Evolutionary conservation across 2,888 invertebrate genomes (phyloP).

Genomic region (Ornithoptera priamus): DNA sequence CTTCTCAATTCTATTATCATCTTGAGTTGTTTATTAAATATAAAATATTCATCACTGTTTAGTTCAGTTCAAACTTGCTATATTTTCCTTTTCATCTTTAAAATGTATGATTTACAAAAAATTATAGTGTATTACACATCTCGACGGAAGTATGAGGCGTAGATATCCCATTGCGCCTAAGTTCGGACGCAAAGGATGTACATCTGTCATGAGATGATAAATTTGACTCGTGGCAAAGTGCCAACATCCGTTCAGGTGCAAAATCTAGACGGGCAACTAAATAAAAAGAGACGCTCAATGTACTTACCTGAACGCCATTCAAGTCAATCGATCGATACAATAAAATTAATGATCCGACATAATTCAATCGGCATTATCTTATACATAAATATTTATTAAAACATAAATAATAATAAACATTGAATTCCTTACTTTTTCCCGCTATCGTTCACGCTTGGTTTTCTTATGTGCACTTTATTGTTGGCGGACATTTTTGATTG

Average conservation of each 20-base stretch:
- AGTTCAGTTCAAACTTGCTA: no score
- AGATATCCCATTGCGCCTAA: slow-evolving; percentile 1
- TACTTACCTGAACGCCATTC: slow-evolving; percentile 53
- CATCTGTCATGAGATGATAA: slow-evolving; percentile 61
- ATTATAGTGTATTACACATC: no score
- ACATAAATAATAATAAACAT: slow-evolving; percentile 35
- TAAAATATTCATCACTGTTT: no score
- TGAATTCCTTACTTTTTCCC: slow-evolving; percentile 33
- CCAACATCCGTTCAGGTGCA: slow-evolving; percentile 58
- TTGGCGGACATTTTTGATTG: slow-evolving; percentile 18
- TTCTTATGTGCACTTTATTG: slow-evolving; percentile 23
- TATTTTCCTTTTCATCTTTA: no score
- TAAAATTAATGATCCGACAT: slow-evolving; percentile 62
- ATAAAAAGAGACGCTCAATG: slow-evolving; percentile 44
- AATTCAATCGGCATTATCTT: slow-evolving; percentile 50
- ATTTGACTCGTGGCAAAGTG: slow-evolving; percentile 52
- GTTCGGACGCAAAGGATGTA: slow-evolving; percentile 19
- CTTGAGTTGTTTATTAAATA: no score
- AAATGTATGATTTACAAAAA: no score
- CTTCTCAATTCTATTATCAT: no score
- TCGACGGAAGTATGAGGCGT: background rate
- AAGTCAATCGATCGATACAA: slow-evolving; percentile 63
- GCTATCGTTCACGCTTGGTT: slow-evolving; percentile 25
- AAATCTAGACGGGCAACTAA: slow-evolving; percentile 41
- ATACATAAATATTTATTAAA: slow-evolving; percentile 37